Base-by-base conservation (phyloP, 2,113 vertebrate species). In the Scopus umbretta region DNA sequence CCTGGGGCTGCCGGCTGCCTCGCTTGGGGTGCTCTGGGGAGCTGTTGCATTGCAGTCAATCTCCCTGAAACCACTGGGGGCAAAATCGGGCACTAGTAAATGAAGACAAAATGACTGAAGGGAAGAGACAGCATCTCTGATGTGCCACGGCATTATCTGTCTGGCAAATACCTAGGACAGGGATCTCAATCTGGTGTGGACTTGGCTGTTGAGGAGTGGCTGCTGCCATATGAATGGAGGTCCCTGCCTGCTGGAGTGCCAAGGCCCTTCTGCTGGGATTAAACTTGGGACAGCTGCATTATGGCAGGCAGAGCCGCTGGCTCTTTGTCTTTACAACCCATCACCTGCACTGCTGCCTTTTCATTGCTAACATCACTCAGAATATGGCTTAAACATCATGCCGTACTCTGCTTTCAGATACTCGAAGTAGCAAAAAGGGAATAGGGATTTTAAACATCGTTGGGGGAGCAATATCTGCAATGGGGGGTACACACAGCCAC, bases 191-290 rank as follows among this genome's bases (percentile, higher is more conserved):
- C 79, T 88, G 93, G 34, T 0, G 0, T 15, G 71, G 58, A 80
- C 87, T 73, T 3, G 7, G 80, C 66, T 2, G 3, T n/a, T 2
- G 30, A 75, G 61, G 90, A 78, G 91, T 7, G 50, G 70, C 90
- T 95, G 95, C 89, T 95, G 87, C 95, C 80, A 53, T 92, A 73
- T 94, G 80, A 94, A 84, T 91, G 1, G 5, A 43, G 30, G 43
- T 81, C 42, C 23, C 66, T 55, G 47, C 84, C 71, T 59, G 56
- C 68, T 1, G 2, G 32, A 55, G 36, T 4, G 23, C 5, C 68
- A 27, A 68, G 62, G 67, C 75, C 47, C 73, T 90, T 71, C 76
- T 88, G 88, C 66, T 4, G 5, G 87, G 76, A 80, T 95, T 93
- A 82, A 88, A 34, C 10, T 67, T 1, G 2, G 88, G 59, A 40